Evolutionary conservation across 2,113 vertebrate genomes (phyloP), one percentile per base, ranked within the genome.

Genomic region (Saiga tatarica): DNA sequence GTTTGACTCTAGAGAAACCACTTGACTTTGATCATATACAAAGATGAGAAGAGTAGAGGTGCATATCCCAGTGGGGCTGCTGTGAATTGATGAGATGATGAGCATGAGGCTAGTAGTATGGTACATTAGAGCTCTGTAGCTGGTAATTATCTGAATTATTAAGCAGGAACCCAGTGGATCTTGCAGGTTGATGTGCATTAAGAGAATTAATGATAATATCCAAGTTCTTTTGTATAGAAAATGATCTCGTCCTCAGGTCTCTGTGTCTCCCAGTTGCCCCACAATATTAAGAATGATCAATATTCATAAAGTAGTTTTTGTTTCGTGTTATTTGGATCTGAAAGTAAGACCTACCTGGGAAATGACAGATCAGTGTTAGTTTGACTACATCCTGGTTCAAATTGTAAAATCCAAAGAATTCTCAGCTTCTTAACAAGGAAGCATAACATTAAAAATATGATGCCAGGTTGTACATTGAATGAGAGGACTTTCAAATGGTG

Each of bases 301-400:
- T 94, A 79, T n/a, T 39, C 45, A 47, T 57, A 87, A 30, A 90
- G 26, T 30, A 33, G 14, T 52, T 89, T 97, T 91, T 82, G 21
- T 86, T 97, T 96, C 33, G 3, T 74, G 39, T 94, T 92, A 17
- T 16, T 95, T 95, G 45, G 64, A 53, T 95, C 76, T 74, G 33
- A 71, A 71, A 87, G 33, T 26, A 21, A 82, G 10, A 76, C 52
- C 26, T 87, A 84, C 33, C 45, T 30, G 12, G 19, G 5, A 94
- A 94, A 92, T 83, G 17, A 89, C 30, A 57, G 17, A 21, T 81
- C 15, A 10, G 0, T 59, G 62, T 94, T 93, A 89, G 19, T 89
- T 97, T 16, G 15, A 21, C 47, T 95, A 74, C 52, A 47, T 67
- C 8, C 15, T 87, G 7, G 7, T 39, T 94, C 36, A 92, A 45